Conservation (phyloP, 1,140 invertebrate species). For the Bicyclus anynana region DNA sequence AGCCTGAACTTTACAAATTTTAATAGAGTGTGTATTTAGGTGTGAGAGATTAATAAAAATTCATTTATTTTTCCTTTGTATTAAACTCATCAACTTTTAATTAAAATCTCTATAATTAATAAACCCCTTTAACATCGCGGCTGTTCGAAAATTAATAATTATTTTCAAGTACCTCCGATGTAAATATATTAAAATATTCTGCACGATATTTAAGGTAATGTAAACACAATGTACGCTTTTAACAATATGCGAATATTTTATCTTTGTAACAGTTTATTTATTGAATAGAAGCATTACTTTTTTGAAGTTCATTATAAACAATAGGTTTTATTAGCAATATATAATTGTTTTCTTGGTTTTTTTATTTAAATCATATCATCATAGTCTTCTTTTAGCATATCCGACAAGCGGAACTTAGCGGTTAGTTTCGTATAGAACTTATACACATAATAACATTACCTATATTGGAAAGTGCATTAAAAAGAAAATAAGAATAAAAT, state of each 20-base stretch:
- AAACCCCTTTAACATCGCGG: not conserved
- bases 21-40: not conserved
- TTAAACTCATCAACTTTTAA: not conserved
- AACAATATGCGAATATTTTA: not conserved
- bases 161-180: conserved; percentile 11
- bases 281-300: too few relatives aligned
- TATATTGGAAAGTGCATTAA: too few relatives aligned
- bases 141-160: conserved; percentile 7
- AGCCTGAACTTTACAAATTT: not conserved
- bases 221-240: not conserved
- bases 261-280: not conserved
- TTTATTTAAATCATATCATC: too few relatives aligned
- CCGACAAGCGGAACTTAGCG: too few relatives aligned
- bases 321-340: too few relatives aligned
- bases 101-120: conserved; percentile 2
- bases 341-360: too few relatives aligned
- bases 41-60: not conserved
- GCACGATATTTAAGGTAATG: not conserved
- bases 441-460: too few relatives aligned
- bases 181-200: conserved; percentile 16
- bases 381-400: too few relatives aligned
- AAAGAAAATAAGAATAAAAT: too few relatives aligned
- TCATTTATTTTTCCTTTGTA: not conserved
- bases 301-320: too few relatives aligned
- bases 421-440: too few relatives aligned